phyloP scores from a whole-genome alignment of 2,888 invertebrate genomes.

The Hipparchia sbordonii region DNA sequence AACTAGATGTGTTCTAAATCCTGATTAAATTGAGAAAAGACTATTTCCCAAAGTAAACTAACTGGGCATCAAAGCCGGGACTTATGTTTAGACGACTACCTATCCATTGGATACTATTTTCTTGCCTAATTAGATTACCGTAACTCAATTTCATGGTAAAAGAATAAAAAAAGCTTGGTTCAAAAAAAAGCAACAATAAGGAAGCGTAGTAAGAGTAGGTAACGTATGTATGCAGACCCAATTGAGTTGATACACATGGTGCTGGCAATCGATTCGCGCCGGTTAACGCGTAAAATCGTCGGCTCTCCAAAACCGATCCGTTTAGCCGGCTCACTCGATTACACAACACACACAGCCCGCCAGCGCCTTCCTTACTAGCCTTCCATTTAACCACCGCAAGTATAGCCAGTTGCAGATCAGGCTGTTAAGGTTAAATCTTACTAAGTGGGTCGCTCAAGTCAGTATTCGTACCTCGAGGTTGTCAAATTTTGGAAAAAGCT shows the following conservation, averaged over 20 bases:
- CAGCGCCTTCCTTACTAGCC: slow-evolving; percentile 17
- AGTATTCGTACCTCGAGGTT: too few relatives aligned
- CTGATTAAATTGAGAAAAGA: neutral
- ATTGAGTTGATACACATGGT: slow-evolving; percentile 56
- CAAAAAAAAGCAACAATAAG: slow-evolving; percentile 5
- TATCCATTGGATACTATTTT: neutral
- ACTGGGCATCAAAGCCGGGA: neutral
- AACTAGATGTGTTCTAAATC: neutral
- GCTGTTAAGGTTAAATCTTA: too few relatives aligned
- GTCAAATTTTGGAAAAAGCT: too few relatives aligned
- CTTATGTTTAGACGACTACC: neutral
- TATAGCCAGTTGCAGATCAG: neutral
- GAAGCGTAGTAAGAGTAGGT: slow-evolving; percentile 33
- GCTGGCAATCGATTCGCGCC: slow-evolving; percentile 71
- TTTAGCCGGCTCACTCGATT: slow-evolving; percentile 68
- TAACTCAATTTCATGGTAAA: neutral
- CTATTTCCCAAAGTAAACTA: neutral
- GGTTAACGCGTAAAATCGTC: slow-evolving; percentile 76
- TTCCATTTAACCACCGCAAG: too few relatives aligned
- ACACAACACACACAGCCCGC: slow-evolving; percentile 55
- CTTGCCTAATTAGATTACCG: neutral
- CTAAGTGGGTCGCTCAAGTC: too few relatives aligned
- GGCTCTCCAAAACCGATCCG: slow-evolving; percentile 65
- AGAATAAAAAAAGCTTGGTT: neutral
- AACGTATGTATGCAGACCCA: slow-evolving; percentile 39